Percentiles rank a stretch among this genome's conserved stretches.
These are phyloP conservation scores for Enteromius mattozi DNA, from an alignment of 2,797 vertebrate genomes.

Conservation along the genomic window DNA sequence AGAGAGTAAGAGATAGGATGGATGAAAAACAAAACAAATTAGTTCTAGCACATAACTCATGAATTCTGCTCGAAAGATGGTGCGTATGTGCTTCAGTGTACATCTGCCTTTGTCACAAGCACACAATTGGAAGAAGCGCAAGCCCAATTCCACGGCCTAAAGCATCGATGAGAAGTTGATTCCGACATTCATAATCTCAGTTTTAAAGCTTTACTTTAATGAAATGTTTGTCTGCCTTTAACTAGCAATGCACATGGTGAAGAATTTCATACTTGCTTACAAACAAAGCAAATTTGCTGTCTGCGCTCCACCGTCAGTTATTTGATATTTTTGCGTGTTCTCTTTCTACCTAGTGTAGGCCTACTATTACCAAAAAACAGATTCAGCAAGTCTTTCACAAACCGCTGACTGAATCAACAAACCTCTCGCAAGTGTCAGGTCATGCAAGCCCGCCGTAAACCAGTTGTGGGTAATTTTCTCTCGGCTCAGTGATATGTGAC, in stretches of 20 bases:
- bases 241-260: neutral
- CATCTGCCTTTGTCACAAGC: constrained; percentile 1
- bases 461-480: constrained; percentile 38
- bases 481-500: constrained; percentile 45
- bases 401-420: constrained; percentile 42
- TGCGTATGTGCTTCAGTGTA: neutral
- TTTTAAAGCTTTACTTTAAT: constrained; percentile 28
- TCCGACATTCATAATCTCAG: constrained; percentile 12
- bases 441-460: neutral
- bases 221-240: constrained; percentile 18
- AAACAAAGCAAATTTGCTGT: constrained; percentile 33
- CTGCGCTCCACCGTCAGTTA: neutral
- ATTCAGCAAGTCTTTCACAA: constrained; percentile 35
- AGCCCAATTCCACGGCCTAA: constrained; percentile 15
- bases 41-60: constrained; percentile 41
- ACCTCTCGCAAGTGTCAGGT: constrained; percentile 30
- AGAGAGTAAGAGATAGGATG: neutral
- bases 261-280: neutral
- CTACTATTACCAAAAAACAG: neutral
- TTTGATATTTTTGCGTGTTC: neutral
- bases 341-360: neutral
- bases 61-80: constrained; percentile 23
- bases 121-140: neutral
- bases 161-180: neutral
- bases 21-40: constrained; percentile 50